phyloP scores from a whole-genome alignment of 2,113 vertebrate genomes.

The Neofelis nebulosa region DNA sequence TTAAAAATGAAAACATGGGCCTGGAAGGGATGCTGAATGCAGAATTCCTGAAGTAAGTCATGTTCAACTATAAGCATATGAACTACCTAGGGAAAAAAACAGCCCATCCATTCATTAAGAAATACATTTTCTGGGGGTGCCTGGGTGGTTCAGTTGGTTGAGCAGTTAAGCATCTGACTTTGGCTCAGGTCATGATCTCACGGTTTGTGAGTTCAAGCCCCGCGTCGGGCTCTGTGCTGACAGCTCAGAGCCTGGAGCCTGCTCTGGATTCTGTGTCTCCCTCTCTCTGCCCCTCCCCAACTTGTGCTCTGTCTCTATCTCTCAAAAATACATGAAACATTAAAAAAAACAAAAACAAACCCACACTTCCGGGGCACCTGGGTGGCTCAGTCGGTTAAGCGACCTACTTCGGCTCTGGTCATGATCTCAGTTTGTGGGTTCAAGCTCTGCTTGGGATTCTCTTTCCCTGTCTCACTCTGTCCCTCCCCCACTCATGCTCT shows the following conservation, averaged over 20 bases:
- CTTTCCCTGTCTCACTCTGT: not conserved
- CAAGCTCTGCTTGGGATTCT: not conserved
- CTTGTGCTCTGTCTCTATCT: not conserved
- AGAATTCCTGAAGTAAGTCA: not conserved
- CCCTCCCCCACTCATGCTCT: not conserved
- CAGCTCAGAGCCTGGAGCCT: not conserved
- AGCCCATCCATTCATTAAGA: not conserved
- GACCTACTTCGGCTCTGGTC: no score
- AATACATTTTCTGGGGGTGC: not conserved
- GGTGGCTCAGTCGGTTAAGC: no score
- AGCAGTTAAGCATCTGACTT: not conserved
- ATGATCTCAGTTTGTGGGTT: no score
- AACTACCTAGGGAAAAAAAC: not conserved
- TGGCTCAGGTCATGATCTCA: not conserved
- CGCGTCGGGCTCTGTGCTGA: not conserved
- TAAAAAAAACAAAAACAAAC: not conserved
- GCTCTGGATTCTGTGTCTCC: not conserved
- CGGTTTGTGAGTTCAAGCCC: not conserved
- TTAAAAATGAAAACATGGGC: not conserved
- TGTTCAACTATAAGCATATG: not conserved
- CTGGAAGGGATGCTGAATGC: not conserved
- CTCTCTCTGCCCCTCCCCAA: not conserved
- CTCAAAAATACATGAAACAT: not conserved
- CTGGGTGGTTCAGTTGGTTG: not conserved
- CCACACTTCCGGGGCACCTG: no score